Conservation (phyloP, 2,888 invertebrate species). For the Pristionchus arcanus region DNA sequence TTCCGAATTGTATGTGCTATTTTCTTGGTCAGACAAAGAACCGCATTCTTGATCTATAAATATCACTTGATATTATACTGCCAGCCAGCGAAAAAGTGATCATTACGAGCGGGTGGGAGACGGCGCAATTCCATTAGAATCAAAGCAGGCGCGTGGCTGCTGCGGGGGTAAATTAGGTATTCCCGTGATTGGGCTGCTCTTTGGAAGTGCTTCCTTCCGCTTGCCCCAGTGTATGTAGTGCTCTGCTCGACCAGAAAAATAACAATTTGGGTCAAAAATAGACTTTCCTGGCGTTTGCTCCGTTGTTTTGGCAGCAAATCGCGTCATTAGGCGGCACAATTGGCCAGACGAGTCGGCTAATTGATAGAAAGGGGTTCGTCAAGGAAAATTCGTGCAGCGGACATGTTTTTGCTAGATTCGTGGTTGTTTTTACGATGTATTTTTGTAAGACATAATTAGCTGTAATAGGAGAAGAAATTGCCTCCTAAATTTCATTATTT, state of each 20-base stretch:
- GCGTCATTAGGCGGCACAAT: neutral
- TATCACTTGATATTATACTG: too few species aligned
- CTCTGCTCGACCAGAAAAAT: neutral
- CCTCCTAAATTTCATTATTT: too few species aligned
- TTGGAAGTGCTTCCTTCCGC: slow-evolving; percentile 22
- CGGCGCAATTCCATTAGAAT: neutral
- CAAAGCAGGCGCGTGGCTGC: neutral
- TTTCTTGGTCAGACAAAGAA: too few species aligned
- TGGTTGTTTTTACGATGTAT: neutral
- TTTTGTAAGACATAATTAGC: neutral
- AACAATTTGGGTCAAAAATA: neutral
- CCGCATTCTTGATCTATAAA: too few species aligned
- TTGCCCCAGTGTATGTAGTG: neutral
- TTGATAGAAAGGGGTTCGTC: neutral
- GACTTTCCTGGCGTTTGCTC: neutral
- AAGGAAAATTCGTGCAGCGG: too few species aligned
- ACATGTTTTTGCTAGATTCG: too few species aligned
- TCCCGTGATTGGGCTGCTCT: slow-evolving; percentile 26
- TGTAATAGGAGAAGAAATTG: too few species aligned
- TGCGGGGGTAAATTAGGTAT: neutral
- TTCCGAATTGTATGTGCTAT: too few species aligned
- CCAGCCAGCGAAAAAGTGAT: neutral
- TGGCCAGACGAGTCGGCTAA: neutral
- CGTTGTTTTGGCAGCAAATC: neutral
- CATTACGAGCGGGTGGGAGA: neutral